Evolutionary conservation across 2,888 invertebrate species (phyloP), one percentile per base, ranked within the genome.

Genomic region (Sarcophaga subvicina): DNA sequence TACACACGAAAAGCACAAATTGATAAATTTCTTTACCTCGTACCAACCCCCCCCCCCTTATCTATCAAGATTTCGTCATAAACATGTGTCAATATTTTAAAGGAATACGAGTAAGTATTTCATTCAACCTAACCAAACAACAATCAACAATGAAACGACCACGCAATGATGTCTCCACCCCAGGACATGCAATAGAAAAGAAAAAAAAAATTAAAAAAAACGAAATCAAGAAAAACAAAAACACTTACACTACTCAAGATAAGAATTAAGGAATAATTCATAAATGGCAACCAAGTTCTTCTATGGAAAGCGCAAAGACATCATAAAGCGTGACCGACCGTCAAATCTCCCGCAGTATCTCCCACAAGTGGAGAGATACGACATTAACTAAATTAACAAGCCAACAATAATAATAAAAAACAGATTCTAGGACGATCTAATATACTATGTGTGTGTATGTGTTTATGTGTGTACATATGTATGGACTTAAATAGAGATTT

Each of bases 381-480:
- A 54, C 70, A 64, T 84, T 76, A 87, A 85, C 59, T 79, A 80
- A 89, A 88, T 89, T 88, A 89, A 67, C 64, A 78, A 82, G 78
- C 86, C 59, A 54, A 67, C 22, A 45, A 45, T 8, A 11, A 11
- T 12, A 70, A 49, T 25, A 67, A 70, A 22, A 73, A 22, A n/a
- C n/a, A 59, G 25, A 70, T 76, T 76, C 45, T 70, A 76, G 73
- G 67, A 76, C 80, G n/a, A 62, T 45, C 14, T 22, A 25, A 64
- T 22, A 1, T 22, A 22, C 22, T 22, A 22, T 49, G 20, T 62
- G 20, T 88, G 60, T 60, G 22, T 37, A n/a, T 72, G 27, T 27
- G 4, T 5, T 27, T 27, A 25, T 37, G 37, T 37, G 37, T 25
- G 17, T 47, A 70, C 8, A 37, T 37, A 37, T 27, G 4, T 27